Conservation (phyloP, 2,113 vertebrate species). For the Amphilophus citrinellus region DNA sequence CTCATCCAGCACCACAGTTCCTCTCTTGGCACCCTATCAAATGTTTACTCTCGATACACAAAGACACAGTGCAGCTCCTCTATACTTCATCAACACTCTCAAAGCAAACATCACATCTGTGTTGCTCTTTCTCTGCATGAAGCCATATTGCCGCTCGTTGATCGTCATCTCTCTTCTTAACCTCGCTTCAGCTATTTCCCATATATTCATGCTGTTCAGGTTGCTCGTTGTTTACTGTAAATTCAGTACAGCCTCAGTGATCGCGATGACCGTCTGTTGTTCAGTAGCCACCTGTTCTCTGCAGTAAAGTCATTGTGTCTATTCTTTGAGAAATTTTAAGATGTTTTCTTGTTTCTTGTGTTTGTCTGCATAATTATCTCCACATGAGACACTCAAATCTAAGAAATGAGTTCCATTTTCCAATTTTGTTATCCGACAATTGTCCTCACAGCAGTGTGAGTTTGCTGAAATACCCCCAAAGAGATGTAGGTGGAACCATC, state of each 20-base stretch:
- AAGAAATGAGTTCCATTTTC: conserved; percentile 13
- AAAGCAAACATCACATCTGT: background rate
- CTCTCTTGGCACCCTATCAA: background rate
- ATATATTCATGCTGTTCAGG: background rate
- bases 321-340: background rate
- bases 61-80: background rate
- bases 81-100: background rate
- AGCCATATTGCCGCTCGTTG: background rate
- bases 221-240: background rate
- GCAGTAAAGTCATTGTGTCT: background rate
- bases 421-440: conserved; percentile 38
- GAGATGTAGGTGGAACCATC: conserved; percentile 29
- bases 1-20: background rate
- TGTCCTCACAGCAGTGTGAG: conserved; percentile 18
- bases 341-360: background rate
- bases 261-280: background rate
- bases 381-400: background rate
- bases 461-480: conserved; percentile 25
- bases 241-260: background rate
- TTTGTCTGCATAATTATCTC: conserved; percentile 4
- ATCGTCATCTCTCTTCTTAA: background rate
- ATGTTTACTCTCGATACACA: background rate
- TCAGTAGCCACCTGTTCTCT: background rate
- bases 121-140: background rate
- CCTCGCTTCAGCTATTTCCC: background rate